phyloP scores from a whole-genome alignment of 2,888 invertebrate genomes.

The Eledone cirrhosa region DNA sequence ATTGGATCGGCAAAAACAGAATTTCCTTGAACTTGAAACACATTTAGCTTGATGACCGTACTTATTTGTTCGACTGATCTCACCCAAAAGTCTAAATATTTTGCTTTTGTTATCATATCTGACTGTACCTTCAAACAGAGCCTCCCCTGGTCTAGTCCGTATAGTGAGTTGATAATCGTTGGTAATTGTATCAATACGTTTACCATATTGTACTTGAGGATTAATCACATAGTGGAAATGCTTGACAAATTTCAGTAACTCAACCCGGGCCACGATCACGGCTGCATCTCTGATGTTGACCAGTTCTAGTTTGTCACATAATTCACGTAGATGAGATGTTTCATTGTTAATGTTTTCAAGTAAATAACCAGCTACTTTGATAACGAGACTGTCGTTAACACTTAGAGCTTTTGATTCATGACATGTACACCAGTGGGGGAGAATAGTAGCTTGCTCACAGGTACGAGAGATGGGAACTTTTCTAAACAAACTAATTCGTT shows the following conservation, averaged over 20 bases:
- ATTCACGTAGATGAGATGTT: slow-evolving; percentile 64
- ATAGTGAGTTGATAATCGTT: slow-evolving; percentile 72
- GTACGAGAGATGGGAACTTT: slow-evolving; percentile 77
- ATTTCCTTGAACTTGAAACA: slow-evolving; percentile 49
- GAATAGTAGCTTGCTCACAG: slow-evolving; percentile 80
- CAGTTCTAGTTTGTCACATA: slow-evolving; percentile 70
- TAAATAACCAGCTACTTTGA: slow-evolving; percentile 72
- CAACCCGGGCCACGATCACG: slow-evolving; percentile 61
- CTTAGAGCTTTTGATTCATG: slow-evolving; percentile 74
- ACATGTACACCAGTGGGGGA: slow-evolving; percentile 89
- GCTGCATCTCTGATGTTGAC: slow-evolving; percentile 75
- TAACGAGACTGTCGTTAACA: slow-evolving; percentile 71
- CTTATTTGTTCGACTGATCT: slow-evolving; percentile 68
- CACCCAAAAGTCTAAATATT: slow-evolving; percentile 73
- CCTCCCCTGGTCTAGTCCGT: slow-evolving; percentile 76
- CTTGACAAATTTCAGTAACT: slow-evolving; percentile 38
- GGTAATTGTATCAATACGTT: slow-evolving; percentile 30
- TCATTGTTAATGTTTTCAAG: slow-evolving; percentile 75
- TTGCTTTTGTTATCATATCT: slow-evolving; percentile 65
- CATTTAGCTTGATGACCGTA: slow-evolving; percentile 67
- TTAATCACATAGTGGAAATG: slow-evolving; percentile 59
- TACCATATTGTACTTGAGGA: slow-evolving; percentile 34
- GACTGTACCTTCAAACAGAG: slow-evolving; percentile 82
- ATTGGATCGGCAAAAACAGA: no score
- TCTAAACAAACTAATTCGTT: slow-evolving; percentile 76